Evolutionary conservation across 2,113 vertebrate species (phyloP), one percentile per base, ranked within the genome.

Genomic region (Grantiella picta): DNA sequence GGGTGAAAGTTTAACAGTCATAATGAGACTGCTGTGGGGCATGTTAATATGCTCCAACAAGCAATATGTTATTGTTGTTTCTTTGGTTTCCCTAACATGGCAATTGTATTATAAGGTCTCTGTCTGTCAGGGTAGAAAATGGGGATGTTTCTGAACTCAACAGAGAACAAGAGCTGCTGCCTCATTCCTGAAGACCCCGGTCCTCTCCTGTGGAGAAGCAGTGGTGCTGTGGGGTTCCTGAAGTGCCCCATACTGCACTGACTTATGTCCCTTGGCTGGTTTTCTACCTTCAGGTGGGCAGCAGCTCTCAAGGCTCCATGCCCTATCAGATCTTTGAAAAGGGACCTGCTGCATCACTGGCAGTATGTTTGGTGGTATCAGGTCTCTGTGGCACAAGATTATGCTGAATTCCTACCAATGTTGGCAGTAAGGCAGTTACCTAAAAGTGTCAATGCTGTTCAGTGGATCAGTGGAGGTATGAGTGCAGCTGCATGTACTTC

Each of bases 1-100:
- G 29, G 47, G 65, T 83, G 86, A 86, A 75, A 78, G n/a, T 83
- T 95, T 91, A 95, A 65, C 59, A 83, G 54, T 73, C 90, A 53
- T 78, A 94, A 94, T 89, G 44, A 64, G 42, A 83, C 79, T 92
- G 44, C 75, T 89, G 72, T 81, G 64, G n/a, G 50, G 57, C 14
- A 45, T 33, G 17, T 82, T 77, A 78, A 31, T 54, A 61, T 11
- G 36, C 83, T 94, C 82, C 83, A 92, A 29, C 40, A 93, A 79
- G 38, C 88, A 83, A 90, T 38, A 25, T 31, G 6, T 21, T 87
- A 38, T 20, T 78, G 38, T 36, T 91, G 24, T 79, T 94, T 90
- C 42, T 83, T 71, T 81, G 12, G 27, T 69, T 92, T 86, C 44
- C 25, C 23, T 84, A 71, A 52, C 1, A 5, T 1, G 18, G 49